These are phyloP conservation scores for Cairina moschata DNA, from an alignment of 2,113 vertebrate genomes.

Conservation along the genomic window DNA sequence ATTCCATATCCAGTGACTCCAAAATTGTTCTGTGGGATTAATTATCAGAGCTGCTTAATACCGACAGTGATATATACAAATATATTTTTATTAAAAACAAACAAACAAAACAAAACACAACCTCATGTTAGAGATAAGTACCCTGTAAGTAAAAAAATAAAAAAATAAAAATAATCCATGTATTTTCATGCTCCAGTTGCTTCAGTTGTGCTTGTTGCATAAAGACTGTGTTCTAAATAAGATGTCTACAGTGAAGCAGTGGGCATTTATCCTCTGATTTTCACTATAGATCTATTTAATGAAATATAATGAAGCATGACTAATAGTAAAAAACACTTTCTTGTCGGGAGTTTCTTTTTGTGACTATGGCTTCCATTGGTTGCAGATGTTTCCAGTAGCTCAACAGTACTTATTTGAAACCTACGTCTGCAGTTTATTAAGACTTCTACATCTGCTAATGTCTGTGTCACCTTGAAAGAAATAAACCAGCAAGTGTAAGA, in stretches of 20 bases:
- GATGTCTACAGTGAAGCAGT: neutral
- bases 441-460: neutral
- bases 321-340: neutral
- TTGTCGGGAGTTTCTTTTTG: neutral
- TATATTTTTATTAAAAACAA: neutral
- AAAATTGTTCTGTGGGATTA: neutral
- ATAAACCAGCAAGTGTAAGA: neutral
- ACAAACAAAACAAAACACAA: neutral
- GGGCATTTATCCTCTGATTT: neutral
- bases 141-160: neutral
- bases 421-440: rapidly evolving
- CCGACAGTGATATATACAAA: neutral
- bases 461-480: neutral
- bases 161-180: neutral
- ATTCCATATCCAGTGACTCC: neutral
- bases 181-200: neutral
- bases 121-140: neutral
- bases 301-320: neutral
- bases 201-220: neutral
- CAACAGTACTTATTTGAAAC: neutral
- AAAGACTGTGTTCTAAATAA: neutral
- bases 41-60: neutral
- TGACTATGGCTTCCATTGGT: neutral
- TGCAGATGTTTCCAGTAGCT: neutral
- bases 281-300: neutral